phyloP scores from a whole-genome alignment of 2,797 vertebrate genomes.

The Rhinella marina region DNA sequence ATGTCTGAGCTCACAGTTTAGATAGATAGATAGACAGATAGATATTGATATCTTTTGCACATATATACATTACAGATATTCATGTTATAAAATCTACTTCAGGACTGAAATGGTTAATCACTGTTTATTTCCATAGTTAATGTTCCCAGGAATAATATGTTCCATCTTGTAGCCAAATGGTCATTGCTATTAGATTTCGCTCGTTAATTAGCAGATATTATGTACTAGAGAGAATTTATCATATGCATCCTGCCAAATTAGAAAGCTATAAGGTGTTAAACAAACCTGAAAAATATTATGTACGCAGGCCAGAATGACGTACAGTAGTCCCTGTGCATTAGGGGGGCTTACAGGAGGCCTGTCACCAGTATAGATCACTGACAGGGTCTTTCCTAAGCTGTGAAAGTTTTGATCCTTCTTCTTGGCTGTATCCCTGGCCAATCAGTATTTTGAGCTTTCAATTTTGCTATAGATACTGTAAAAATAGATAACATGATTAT shows the following conservation, averaged over 20 bases:
- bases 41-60: background rate
- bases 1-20: constrained; percentile 11
- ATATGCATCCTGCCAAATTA: background rate
- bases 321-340: background rate
- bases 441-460: background rate
- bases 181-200: background rate
- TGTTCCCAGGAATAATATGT: constrained; percentile 2
- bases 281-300: constrained; percentile 4
- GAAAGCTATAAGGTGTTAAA: background rate
- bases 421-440: constrained; percentile 5
- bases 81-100: background rate
- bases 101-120: background rate
- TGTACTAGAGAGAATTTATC: background rate
- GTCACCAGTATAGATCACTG: background rate
- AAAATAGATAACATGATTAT: background rate
- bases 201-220: constrained; percentile 13
- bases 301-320: background rate
- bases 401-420: background rate
- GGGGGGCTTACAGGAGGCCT: background rate
- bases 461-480: background rate
- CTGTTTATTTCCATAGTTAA: background rate
- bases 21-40: background rate
- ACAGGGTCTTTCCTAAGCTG: background rate
- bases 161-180: background rate
- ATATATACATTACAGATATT: background rate